A percentile compares a stretch with the other conserved stretches of the same genome.
phyloP scores from a whole-genome alignment of 2,113 vertebrate species.

The Equus quagga region DNA sequence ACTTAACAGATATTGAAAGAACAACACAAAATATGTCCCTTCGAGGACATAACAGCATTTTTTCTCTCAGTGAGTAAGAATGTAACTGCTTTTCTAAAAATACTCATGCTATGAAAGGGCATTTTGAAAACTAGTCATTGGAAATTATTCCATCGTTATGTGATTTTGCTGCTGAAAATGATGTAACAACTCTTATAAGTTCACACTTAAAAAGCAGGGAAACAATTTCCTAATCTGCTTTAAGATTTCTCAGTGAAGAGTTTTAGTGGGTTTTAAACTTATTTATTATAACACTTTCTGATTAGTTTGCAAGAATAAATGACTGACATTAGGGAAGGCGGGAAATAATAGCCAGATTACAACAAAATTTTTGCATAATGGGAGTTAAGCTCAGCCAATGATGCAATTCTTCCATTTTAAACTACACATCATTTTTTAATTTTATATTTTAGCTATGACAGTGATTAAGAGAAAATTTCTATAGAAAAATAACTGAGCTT shows the following conservation, averaged over 20 bases:
- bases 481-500: not conserved
- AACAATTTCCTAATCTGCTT: slow-evolving; percentile 3
- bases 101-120: not conserved
- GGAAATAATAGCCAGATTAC: not conserved
- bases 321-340: not conserved
- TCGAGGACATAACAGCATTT: not conserved
- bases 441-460: slow-evolving; percentile 18
- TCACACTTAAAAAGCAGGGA: not conserved
- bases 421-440: not conserved
- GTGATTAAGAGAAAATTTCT: not conserved
- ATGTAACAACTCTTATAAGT: not conserved
- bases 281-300: not conserved
- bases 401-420: not conserved
- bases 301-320: slow-evolving; percentile 7
- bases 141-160: not conserved
- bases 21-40: not conserved
- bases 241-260: not conserved
- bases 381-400: not conserved
- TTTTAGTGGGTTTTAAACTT: slow-evolving; percentile 34
- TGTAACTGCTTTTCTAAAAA: slow-evolving; percentile 47
- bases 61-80: slow-evolving; percentile 9
- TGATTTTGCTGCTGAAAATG: not conserved
- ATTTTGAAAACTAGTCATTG: slow-evolving; percentile 23
- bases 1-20: slow-evolving; percentile 22
- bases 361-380: not conserved